Percentiles rank a stretch among this genome's conserved stretches.
Conservation (phyloP, 1,140 invertebrate genomes). For the Pygmarrhopalites habei region DNA sequence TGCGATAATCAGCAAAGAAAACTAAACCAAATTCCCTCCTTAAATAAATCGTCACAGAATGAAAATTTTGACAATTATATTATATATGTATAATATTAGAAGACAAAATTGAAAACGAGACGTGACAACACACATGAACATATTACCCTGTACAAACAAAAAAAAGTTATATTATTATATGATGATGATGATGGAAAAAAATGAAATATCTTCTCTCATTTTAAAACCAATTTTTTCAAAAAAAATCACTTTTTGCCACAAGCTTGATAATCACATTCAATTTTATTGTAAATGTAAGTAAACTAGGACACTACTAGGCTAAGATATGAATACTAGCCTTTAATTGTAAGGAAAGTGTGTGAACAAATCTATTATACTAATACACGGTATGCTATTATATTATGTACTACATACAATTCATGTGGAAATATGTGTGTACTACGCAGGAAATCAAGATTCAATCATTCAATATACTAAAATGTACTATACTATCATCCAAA, state of each 20-base stretch:
- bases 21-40: background rate
- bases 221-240: background rate
- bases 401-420: no score
- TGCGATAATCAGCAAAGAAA: conserved; percentile 7
- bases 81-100: background rate
- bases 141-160: conserved; percentile 12
- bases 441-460: no score
- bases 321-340: no score
- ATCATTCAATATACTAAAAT: no score
- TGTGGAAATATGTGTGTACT: no score
- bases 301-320: no score
- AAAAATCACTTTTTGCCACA: background rate
- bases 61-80: conserved; percentile 3
- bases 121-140: conserved; percentile 5
- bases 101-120: background rate
- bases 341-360: no score
- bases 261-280: conserved; percentile 16
- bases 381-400: no score
- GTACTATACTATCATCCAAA: no score
- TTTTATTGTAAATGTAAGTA: no score
- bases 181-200: background rate
- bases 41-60: conserved; percentile 3
- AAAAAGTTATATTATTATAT: background rate
- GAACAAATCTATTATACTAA: no score
- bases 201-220: background rate